Conservation (phyloP, 30 jellyfish, hydroid and myxozoan genomes). For the Aurelia sp. region DNA sequence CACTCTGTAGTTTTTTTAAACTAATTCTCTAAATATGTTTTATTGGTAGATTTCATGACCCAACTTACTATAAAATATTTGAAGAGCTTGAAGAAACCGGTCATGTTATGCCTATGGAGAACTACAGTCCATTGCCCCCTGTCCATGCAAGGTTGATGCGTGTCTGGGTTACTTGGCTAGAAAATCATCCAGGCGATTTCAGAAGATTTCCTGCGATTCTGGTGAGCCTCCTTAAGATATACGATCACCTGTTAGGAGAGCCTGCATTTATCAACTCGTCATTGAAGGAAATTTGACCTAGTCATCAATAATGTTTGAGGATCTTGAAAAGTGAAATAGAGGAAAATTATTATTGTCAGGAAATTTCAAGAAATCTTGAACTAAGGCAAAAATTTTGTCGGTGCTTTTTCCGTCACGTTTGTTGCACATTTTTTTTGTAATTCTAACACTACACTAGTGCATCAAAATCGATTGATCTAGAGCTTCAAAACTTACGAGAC, state of each 20-base stretch:
- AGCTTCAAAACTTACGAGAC: no score
- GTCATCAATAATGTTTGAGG: no score
- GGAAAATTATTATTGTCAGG: no score
- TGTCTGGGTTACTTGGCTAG: constrained; percentile 94
- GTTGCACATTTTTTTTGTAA: no score
- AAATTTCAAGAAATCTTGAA: no score
- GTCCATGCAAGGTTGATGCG: constrained; percentile 93
- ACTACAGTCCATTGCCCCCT: constrained; percentile 79
- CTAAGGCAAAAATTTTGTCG: no score
- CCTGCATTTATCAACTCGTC: not conserved
- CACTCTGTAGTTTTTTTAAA: not conserved
- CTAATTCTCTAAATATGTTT: not conserved
- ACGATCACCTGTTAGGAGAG: not conserved
- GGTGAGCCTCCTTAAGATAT: constrained; percentile 13
- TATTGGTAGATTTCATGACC: constrained; percentile 82
- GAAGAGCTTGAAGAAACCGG: constrained; percentile 60
- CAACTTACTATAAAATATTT: constrained; percentile 67
- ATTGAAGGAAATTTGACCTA: no score
- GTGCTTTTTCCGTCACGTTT: no score
- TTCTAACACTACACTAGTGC: no score
- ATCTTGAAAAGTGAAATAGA: no score
- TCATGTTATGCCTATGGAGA: constrained; percentile 23
- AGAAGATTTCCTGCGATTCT: constrained; percentile 58
- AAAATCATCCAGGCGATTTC: constrained; percentile 80
- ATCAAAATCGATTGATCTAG: no score